Base-by-base conservation (phyloP, 2,797 vertebrate genomes). In the Sebastes elongatus region DNA sequence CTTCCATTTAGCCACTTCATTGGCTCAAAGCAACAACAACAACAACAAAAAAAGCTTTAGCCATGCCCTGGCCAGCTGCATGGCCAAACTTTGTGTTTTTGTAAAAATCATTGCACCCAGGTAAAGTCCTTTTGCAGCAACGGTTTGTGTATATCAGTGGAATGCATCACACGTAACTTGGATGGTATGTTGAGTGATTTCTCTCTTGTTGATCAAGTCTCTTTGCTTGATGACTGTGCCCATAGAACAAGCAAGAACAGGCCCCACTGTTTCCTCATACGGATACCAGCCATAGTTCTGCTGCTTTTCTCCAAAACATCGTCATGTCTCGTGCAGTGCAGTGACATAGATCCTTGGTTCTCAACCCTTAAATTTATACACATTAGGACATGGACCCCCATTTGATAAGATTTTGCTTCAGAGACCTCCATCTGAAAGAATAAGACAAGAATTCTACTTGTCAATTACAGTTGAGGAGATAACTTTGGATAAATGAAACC, bases 241-340 rank as follows among this genome's bases (percentile, higher is more conserved):
- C 63, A 59, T 18, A 73, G 33, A 71, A 83, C 93, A 92, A 82
- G 93, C 56, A 69, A 28, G 49, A 85, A 89, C 93, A 90, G 78
- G 92, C 78, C 76, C 73, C 8, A 7, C 25, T 80, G 79, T 88
- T 90, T 86, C 68, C 71, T 84, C 66, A 69, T 83, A 88, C 23
- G 65, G 74, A 90, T 89, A 35, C 80, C 80, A 74, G 78, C 75
- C 75, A 87, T 67, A 85, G 67, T 59, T 86, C 28, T 27, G 28
- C 25, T 78, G 56, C 56, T 74, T 86, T 82, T 27, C n/a, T 10
- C 56, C 62, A 67, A 71, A 71, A 73, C 81, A 74, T 73, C 57
- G 33, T 16, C 25, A 13, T 20, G 20, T 78, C 25, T 70, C 22
- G 13, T 42, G 38, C 38, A 64, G 3, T 4, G 3, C n/a, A 69